Evolutionary conservation across 2,888 invertebrate genomes (phyloP).

Genomic region (Lepas anatifera): DNA sequence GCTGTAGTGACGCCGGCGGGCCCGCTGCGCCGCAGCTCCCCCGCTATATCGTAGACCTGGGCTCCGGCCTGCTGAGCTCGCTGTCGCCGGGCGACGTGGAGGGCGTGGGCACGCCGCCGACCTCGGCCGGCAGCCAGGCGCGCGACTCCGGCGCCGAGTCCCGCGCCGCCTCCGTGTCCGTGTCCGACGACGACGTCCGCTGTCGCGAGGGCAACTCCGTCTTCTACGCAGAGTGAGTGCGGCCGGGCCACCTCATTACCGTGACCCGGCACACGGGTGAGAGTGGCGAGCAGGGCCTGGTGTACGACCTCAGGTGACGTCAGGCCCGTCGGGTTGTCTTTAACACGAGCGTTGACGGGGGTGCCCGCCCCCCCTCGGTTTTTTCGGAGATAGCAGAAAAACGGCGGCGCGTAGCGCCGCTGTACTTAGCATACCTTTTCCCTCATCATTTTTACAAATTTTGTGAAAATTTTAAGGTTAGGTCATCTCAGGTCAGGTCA

Average conservation of each 20-base stretch:
- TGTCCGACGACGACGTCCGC: constrained; percentile 1
- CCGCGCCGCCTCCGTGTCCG: not conserved
- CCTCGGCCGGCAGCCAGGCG: not conserved
- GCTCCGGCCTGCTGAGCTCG: not conserved
- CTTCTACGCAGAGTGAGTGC: constrained; percentile 41
- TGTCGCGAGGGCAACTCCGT: constrained; percentile 5
- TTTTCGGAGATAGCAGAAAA: too few relatives aligned
- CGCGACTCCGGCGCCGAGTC: not conserved
- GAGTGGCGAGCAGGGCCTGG: not conserved
- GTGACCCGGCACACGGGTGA: not conserved
- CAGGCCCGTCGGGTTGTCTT: too few relatives aligned
- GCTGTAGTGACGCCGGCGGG: too few relatives aligned
- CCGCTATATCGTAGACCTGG: constrained; percentile 11
- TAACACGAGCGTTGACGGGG: too few relatives aligned
- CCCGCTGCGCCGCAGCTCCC: not conserved
- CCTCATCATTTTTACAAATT: too few relatives aligned
- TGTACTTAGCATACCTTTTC: too few relatives aligned
- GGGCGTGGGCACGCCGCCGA: not conserved
- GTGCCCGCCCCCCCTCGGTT: too few relatives aligned
- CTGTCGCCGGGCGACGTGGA: constrained; percentile 3
- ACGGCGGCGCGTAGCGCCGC: too few relatives aligned
- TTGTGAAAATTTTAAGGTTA: too few relatives aligned
- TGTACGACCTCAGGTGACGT: too few relatives aligned
- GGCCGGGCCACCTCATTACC: constrained; percentile 35
- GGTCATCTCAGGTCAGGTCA: too few relatives aligned